A percentile compares a stretch with the other conserved stretches of the same genome.
Conservation (phyloP, 2,797 vertebrate genomes). For the Lagocephalus sceleratus region DNA sequence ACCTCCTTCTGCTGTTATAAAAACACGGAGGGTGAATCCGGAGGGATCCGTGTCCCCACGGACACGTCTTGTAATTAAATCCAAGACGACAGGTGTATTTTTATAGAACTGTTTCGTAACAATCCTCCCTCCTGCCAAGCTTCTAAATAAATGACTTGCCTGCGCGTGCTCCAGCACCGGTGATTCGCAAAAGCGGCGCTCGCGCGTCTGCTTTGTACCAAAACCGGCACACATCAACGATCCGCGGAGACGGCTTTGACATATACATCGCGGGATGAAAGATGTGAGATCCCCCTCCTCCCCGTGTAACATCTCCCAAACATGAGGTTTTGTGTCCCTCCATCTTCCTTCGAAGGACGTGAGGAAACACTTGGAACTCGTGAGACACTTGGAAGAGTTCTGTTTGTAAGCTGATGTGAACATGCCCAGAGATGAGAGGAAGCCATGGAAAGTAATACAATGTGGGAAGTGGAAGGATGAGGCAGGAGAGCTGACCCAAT, state of each 20-base stretch:
- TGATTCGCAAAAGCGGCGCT: slow-evolving; percentile 40
- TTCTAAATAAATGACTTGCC: slow-evolving; percentile 15
- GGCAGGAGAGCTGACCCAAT: slow-evolving; percentile 35
- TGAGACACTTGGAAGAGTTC: too few relatives aligned
- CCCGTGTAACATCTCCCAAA: neutral
- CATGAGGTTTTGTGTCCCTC: too few relatives aligned
- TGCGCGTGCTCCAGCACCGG: slow-evolving; percentile 18
- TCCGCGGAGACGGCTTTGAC: slow-evolving; percentile 26
- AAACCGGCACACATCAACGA: slow-evolving; percentile 14
- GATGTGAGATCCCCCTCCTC: slow-evolving; percentile 13
- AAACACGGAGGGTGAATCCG: neutral
- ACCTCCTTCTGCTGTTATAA: neutral
- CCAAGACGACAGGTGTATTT: slow-evolving; percentile 19
- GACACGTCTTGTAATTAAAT: slow-evolving; percentile 13
- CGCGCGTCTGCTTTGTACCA: slow-evolving; percentile 18
- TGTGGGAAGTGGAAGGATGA: slow-evolving; percentile 10
- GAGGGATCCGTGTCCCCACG: slow-evolving; percentile 1
- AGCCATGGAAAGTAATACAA: slow-evolving; percentile 1
- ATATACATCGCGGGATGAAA: slow-evolving; percentile 20
- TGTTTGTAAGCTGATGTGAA: slow-evolving; percentile 30
- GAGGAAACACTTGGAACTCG: slow-evolving; percentile 34
- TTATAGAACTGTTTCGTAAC: slow-evolving; percentile 21
- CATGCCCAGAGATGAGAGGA: too few relatives aligned
- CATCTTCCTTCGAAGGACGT: slow-evolving; percentile 26
- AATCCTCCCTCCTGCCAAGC: slow-evolving; percentile 2